Base-by-base conservation (phyloP, 2,888 invertebrate species). In the Germaria angustata region DNA sequence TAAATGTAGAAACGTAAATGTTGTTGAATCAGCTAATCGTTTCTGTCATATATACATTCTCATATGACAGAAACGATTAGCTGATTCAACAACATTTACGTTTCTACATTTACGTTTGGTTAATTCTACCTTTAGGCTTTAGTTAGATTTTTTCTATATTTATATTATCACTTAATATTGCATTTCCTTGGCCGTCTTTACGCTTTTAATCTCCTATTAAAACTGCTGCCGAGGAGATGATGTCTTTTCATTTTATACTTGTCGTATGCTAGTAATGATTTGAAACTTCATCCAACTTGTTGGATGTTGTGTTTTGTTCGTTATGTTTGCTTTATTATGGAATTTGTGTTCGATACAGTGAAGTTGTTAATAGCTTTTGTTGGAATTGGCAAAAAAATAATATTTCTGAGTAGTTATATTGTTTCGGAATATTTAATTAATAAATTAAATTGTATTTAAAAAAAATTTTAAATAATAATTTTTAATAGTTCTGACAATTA, bases 231-330 rank as follows among this genome's bases (percentile, higher is more conserved):
- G 53, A 75, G 59, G 39, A 36, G n/a, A 71, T 76, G 66, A 71
- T 57, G 71, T 61, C 36, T 59, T 69, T 76, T 71, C 32, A 20
- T 79, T 82, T 79, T 82, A 82, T 79, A 82, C 82, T 41, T 66
- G 57, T 69, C 53, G 65, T n/a, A 6, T 9, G 6, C 28, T 2
- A 8, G 1, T 20, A 5, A 63, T 2, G 55, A 7, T 8, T 17
- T 2, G 9, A 24, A 32, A 69, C 44, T 55, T 53, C 13, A 1
- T 39, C 28, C 55, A 68, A 76, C 79, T 46, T 71, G 63, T 72
- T 51, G 9, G 34, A 41, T 20, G 82, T 82, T 82, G 82, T 82
- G 79, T 82, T 82, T 55, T 82, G 82, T 82, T 82, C 24, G 79
- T 61, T 1, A 22, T 1, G n/a, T 4, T 71, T 59, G 51, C 65